A percentile compares a stretch with the other conserved stretches of the same genome.
Evolutionary conservation across 2,888 invertebrate species (phyloP).

Genomic region (Sarcophaga rosellei): DNA sequence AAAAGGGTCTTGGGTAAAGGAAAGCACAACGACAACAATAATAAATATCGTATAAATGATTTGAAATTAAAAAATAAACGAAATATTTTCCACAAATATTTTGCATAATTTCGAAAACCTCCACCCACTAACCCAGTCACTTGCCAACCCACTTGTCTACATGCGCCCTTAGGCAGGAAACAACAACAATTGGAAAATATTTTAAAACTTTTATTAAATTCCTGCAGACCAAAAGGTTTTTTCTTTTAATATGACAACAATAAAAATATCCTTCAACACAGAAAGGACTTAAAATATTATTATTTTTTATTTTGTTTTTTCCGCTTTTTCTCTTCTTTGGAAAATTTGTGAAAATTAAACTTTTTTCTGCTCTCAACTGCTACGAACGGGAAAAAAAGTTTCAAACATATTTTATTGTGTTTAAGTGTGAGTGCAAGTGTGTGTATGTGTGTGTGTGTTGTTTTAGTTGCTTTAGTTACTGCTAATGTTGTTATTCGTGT

Average conservation of each 20-base stretch:
- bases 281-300: background rate
- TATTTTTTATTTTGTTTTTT: too few species aligned
- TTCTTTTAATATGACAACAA: background rate
- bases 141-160: background rate
- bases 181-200: background rate
- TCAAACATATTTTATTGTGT: background rate
- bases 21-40: background rate
- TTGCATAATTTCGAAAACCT: background rate
- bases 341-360: too few species aligned
- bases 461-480: background rate
- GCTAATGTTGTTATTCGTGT: background rate
- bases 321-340: too few species aligned
- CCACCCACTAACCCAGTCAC: background rate
- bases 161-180: background rate
- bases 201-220: slow-evolving; percentile 40
- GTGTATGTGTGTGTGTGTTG: slow-evolving; percentile 14
- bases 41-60: too few species aligned
- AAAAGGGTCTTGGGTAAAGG: background rate
- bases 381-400: background rate
- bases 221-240: slow-evolving; percentile 42
- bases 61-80: too few species aligned
- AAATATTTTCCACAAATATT: background rate
- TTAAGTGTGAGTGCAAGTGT: slow-evolving; percentile 11
- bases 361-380: too few species aligned
- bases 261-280: background rate